Evolutionary conservation across 2,797 vertebrate species (phyloP).

Genomic region (Gallinago solitaria): DNA sequence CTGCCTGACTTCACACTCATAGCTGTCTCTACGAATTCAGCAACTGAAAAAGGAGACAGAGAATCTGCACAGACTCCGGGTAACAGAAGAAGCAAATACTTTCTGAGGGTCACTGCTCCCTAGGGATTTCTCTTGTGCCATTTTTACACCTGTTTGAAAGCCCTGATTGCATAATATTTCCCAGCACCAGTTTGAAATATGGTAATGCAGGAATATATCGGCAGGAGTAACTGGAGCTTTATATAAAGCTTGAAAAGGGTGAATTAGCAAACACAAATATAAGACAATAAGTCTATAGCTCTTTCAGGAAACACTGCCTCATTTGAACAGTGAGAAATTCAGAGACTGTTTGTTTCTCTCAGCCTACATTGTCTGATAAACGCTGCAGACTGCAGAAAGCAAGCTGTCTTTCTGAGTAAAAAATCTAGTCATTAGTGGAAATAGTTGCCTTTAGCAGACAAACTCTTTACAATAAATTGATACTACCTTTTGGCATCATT

Average conservation of each 20-base stretch:
- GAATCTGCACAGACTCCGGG: background rate
- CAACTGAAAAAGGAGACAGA: background rate
- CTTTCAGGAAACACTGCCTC: background rate
- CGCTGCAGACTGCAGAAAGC: background rate
- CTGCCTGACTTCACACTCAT: background rate
- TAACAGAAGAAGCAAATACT: background rate
- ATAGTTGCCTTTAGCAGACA: background rate
- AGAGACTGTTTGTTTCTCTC: background rate
- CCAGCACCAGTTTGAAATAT: background rate
- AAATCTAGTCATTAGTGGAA: background rate
- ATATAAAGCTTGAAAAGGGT: background rate
- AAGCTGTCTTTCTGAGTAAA: slow-evolving; percentile 4
- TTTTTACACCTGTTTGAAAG: background rate
- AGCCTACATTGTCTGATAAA: background rate
- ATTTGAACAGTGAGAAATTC: background rate
- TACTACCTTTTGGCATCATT: background rate
- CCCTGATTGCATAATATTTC: background rate
- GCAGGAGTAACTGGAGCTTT: background rate
- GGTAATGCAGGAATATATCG: background rate
- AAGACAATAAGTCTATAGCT: background rate
- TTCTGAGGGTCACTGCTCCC: background rate
- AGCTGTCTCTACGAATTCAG: background rate
- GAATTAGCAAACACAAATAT: background rate
- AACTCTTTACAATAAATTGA: background rate
- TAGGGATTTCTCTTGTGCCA: background rate